Percentiles rank a stretch among this genome's conserved stretches.
phyloP scores from a whole-genome alignment of 2,113 vertebrate genomes.

The rat (Rattus norvegicus) region GRCr8 NC_086020.1:166865501-166866000 shows the following conservation, averaged over 20 bases:
- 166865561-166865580: neutral
- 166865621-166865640: neutral
- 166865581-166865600: slow-evolving; percentile 12
- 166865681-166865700: neutral
- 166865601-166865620: neutral
- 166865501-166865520: neutral
- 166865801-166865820: neutral
- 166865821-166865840: neutral
- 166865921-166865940: neutral
- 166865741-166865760: neutral
- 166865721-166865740: neutral
- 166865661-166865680: no score
- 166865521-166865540: neutral
- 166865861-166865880: no score
- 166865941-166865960: neutral
- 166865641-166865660: neutral
- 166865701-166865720: neutral
- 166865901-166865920: neutral
- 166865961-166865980: neutral
- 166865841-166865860: neutral
- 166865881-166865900: no score
- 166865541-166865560: neutral
- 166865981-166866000: neutral
- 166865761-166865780: neutral
- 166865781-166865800: neutral